Evolutionary conservation across 2,888 invertebrate genomes (phyloP), one percentile per base, ranked within the genome.

Genomic region (Acleris cristana): DNA sequence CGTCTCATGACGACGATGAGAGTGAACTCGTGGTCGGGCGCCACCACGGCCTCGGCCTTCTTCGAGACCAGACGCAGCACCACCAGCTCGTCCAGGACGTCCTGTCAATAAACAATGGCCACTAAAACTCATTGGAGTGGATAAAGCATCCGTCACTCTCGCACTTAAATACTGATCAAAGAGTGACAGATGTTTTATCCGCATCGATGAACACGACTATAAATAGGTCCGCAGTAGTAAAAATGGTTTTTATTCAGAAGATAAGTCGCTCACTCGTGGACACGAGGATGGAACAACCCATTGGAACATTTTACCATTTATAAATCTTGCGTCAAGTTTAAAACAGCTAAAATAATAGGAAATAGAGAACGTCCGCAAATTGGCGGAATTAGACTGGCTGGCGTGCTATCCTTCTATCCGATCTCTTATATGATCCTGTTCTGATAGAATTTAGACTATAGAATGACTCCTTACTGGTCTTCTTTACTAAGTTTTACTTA

Each of bases 21-120:
- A 61, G 90, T 87, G 68, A 92, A 92, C 69, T 92, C 92, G 0
- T 72, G 58, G 67, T 92, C 92, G 0, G 92, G 92, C 0, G 87
- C 89, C 34, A 92, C 92, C 3, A 92, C 91, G 0, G 92, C 92
- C 61, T 92, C 92, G 0, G 90, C 81, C 71, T 92, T 92, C 74
- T 79, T 87, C 18, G 91, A 83, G 2, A 92, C 88, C 69, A 92
- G 75, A 3, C 92, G 80, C 1, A 92, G 74, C 0, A 91, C 90
- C 70, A 87, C 74, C 57, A 92, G 76, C 4, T 89, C 89, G 48
- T 92, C 92, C 0, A 81, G 79, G 2, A 92, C 90, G 64, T 92
- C 91, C 92, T 92, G 71, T 16, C 30, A 60, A 59, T 12, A n/a
- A 49, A 7, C 16, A 16, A 16, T 12, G 2, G n/a, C n/a, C 45